phyloP scores from a whole-genome alignment of 2,113 vertebrate species.

The Tonatia bakeri region DNA sequence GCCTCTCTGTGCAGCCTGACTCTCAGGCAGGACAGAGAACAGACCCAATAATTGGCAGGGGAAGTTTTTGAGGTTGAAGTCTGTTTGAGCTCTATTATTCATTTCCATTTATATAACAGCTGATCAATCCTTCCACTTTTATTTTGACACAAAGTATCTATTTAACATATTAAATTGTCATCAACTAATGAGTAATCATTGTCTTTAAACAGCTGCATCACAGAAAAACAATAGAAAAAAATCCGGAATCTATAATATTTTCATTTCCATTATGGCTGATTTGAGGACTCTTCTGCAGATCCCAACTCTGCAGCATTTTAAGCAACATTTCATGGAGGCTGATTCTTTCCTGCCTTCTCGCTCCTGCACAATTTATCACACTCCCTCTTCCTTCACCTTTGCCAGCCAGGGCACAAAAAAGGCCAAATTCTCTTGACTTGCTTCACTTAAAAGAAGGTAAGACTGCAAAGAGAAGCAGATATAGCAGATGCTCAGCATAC shows the following conservation, averaged over 20 bases:
- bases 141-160: neutral
- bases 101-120: neutral
- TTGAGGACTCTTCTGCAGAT: rapidly evolving
- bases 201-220: neutral
- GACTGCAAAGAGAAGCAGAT: neutral
- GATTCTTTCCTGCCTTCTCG: neutral
- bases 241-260: neutral
- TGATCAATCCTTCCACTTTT: neutral
- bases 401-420: neutral
- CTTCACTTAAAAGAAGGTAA: neutral
- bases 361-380: neutral
- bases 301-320: neutral
- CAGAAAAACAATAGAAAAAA: neutral
- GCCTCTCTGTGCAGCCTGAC: too few species aligned
- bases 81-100: neutral
- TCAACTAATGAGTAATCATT: neutral
- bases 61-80: neutral
- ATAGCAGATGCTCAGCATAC: neutral
- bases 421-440: neutral
- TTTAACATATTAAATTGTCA: neutral
- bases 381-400: neutral
- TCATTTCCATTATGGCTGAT: neutral
- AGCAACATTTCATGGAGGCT: neutral
- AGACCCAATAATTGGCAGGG: neutral
- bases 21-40: neutral